Evolutionary conservation across 1,140 invertebrate species (phyloP), one percentile per base, ranked within the genome.

Genomic region (Trichonephila inaurata): DNA sequence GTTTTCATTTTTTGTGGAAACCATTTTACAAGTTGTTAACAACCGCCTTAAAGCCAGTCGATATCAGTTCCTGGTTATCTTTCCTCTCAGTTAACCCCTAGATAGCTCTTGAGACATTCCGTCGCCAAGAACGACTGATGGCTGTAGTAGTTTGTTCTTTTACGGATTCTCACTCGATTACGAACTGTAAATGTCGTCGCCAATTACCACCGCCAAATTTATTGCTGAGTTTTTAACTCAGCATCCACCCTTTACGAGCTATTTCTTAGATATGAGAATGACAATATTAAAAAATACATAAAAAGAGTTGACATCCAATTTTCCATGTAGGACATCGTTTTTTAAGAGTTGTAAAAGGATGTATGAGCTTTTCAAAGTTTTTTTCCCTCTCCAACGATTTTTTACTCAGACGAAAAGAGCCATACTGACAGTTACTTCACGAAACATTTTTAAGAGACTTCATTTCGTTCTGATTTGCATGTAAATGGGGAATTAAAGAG

Each of bases 121-220:
- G 83, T 61, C 83, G 83, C 83, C 83, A 85, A 85, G 83, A 61
- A 12, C 51, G 83, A 28, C 51, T 85, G 72, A 40, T 51, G 83
- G 83, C 44, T 60, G 51, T 44, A 24, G n/a, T 18, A 18, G 28
- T 33, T 77, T 33, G 72, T 77, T 77, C 72, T 83, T 60, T 51
- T 83, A 58, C 82, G 85, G 61, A 51, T 89, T 72, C 61, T 69
- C 88, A 51, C 40, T 58, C 69, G 88, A 89, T 89, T 89, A 77
- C 88, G 66, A 77, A 44, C 60, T 89, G 64, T 89, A 77, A 77
- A 89, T 60, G 88, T 89, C 88, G 72, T 77, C n/a, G n/a, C 88
- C 88, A 89, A 89, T 89, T 89, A 89, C 88, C 51, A 66, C 64
- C 88, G 64, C 88, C 64, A 77, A 89, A 89, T 89, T 89, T 89